These are phyloP conservation scores for Araneus ventricosus DNA, from an alignment of 1,140 invertebrate genomes.

Conservation along the genomic window DNA sequence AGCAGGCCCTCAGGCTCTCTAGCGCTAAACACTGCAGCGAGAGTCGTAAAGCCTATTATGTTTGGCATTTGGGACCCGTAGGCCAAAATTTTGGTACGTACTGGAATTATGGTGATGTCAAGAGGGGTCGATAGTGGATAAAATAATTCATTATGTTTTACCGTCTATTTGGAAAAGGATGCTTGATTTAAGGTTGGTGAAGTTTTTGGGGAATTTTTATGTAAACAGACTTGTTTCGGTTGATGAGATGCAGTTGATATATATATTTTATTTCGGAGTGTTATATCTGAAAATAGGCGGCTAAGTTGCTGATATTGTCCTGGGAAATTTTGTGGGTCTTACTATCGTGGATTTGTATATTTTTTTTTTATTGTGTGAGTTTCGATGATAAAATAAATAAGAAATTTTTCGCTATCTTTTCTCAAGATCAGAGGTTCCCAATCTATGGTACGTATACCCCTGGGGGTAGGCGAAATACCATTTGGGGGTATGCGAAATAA, in stretches of 20 bases:
- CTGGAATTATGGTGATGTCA: slow-evolving; percentile 29
- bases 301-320: no score
- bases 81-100: slow-evolving; percentile 5
- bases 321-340: no score
- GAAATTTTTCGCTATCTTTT: no score
- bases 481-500: no score
- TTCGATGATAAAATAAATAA: no score
- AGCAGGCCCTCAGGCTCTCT: slow-evolving; percentile 39
- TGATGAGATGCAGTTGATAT: not conserved
- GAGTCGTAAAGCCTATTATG: slow-evolving; percentile 56
- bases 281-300: no score
- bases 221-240: slow-evolving; percentile 6
- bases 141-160: slow-evolving; percentile 58
- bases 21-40: slow-evolving; percentile 6
- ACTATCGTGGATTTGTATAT: no score
- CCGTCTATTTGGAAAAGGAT: slow-evolving; percentile 17
- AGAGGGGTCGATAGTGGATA: not conserved
- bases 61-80: slow-evolving; percentile 32
- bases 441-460: no score
- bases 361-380: no score
- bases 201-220: slow-evolving; percentile 10
- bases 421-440: no score
- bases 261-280: no score
- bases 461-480: no score
- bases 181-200: not conserved